Conservation (phyloP, 1,140 invertebrate species). For the Sitobion miscanthi region DNA sequence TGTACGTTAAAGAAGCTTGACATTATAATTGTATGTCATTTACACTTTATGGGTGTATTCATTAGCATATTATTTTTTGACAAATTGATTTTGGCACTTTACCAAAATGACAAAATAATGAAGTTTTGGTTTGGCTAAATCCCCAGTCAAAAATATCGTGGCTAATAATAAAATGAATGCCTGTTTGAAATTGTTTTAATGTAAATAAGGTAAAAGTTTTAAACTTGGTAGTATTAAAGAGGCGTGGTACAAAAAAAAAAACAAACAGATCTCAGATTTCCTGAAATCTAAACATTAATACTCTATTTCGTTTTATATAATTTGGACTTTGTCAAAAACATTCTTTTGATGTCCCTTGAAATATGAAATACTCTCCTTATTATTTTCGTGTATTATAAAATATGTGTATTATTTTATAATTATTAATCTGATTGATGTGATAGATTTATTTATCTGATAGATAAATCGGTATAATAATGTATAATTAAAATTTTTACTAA, state of each 20-base stretch:
- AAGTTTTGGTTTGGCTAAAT: slow-evolving; percentile 30
- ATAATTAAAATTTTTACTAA: not conserved
- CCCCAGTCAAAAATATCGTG: slow-evolving; percentile 14
- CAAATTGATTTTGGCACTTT: slow-evolving; percentile 40
- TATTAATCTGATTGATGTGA: not conserved
- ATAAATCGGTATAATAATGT: not conserved
- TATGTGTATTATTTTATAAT: not conserved
- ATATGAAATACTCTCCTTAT: not conserved
- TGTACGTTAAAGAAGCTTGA: not conserved
- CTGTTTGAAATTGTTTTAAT: slow-evolving; percentile 3
- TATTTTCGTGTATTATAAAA: not conserved
- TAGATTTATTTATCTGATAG: not conserved
- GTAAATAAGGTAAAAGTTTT: slow-evolving; percentile 34
- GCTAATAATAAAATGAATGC: slow-evolving; percentile 15
- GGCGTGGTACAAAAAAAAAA: not conserved
- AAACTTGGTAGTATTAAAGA: slow-evolving; percentile 12
- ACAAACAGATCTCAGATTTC: slow-evolving; percentile 17
- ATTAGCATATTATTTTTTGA: slow-evolving; percentile 34
- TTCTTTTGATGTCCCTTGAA: not conserved
- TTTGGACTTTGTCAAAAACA: slow-evolving; percentile 18
- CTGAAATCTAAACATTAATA: not conserved
- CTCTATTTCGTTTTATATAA: not conserved
- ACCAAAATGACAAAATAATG: slow-evolving; percentile 38
- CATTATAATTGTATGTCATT: slow-evolving; percentile 16
- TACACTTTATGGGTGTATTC: slow-evolving; percentile 28